Conservation (phyloP, 2,113 vertebrate genomes). For the Talpa occidentalis region DNA sequence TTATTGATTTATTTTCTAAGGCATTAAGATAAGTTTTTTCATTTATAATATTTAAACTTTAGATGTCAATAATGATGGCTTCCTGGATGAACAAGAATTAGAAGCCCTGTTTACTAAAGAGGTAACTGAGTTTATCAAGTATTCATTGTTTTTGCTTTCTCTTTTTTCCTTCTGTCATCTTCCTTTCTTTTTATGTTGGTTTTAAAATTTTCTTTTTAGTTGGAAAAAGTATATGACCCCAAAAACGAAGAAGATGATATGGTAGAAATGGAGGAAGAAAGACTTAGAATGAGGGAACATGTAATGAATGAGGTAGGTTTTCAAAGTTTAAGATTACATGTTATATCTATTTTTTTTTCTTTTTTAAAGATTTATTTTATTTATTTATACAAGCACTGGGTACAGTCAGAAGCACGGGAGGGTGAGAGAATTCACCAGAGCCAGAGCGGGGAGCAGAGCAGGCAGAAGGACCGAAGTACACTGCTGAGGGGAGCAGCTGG, state of each 20-base stretch:
- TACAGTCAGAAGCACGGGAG: no score
- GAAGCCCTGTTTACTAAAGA: slow-evolving; percentile 98
- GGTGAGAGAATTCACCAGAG: no score
- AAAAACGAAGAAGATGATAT: slow-evolving; percentile 98
- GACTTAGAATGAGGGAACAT: slow-evolving; percentile 97
- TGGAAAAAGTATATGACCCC: slow-evolving; percentile 98
- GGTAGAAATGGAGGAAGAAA: slow-evolving; percentile 99
- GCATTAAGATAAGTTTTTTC: slow-evolving; percentile 72
- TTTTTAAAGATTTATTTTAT: no score
- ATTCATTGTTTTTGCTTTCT: background rate
- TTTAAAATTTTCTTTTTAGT: slow-evolving; percentile 85
- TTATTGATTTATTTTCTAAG: slow-evolving; percentile 43
- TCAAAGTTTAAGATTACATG: background rate
- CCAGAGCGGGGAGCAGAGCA: no score
- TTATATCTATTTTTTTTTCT: background rate
- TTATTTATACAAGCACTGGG: no score
- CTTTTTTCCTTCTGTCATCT: background rate
- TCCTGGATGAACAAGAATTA: slow-evolving; percentile 97
- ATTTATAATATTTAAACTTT: slow-evolving; percentile 77
- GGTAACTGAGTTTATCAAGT: slow-evolving; percentile 86
- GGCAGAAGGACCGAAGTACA: no score
- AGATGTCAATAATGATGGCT: slow-evolving; percentile 97
- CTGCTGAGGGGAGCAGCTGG: no score
- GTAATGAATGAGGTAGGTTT: slow-evolving; percentile 96
- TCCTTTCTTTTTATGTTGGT: slow-evolving; percentile 61